These are phyloP conservation scores for Protonibea diacanthus DNA, from an alignment of 2,797 vertebrate species.

Conservation along the genomic window DNA sequence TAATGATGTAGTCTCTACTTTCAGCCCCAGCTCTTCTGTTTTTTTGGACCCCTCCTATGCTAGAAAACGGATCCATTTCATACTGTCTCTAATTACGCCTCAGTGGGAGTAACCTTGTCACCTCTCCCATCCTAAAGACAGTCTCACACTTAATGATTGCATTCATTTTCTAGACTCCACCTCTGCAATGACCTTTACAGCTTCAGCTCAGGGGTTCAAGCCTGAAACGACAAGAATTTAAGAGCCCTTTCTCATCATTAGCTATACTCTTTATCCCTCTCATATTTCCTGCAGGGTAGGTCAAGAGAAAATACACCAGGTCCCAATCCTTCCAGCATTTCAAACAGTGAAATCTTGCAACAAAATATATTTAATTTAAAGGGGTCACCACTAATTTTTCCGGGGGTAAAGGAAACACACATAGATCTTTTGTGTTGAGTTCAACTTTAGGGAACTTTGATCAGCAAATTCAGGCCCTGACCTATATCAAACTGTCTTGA, in stretches of 20 bases:
- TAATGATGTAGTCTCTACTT: constrained; percentile 11
- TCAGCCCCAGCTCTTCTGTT: not conserved
- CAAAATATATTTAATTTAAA: not conserved
- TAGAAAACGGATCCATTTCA: constrained; percentile 14
- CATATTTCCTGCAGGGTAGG: not conserved
- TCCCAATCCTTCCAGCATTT: not conserved
- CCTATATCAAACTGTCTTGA: too few species aligned
- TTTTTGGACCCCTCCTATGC: constrained; percentile 2
- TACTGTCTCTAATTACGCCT: constrained; percentile 29
- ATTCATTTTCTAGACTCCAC: constrained; percentile 11
- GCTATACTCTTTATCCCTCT: not conserved
- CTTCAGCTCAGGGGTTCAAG: not conserved
- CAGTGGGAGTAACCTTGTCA: constrained; percentile 16
- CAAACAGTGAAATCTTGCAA: not conserved
- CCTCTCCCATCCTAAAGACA: constrained; percentile 19
- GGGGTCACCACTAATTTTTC: too few species aligned
- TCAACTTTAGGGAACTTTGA: not conserved
- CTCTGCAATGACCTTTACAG: constrained; percentile 7
- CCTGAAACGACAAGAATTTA: constrained; percentile 14
- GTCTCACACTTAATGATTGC: constrained; percentile 33
- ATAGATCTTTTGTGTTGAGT: not conserved
- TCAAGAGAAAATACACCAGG: not conserved
- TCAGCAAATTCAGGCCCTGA: not conserved
- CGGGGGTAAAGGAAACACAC: not conserved
- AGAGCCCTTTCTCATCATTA: constrained; percentile 18